A percentile compares a stretch with the other conserved stretches of the same genome.
Evolutionary conservation across 2,888 invertebrate genomes (phyloP).

Genomic region (Meghimatium bilineatum): DNA sequence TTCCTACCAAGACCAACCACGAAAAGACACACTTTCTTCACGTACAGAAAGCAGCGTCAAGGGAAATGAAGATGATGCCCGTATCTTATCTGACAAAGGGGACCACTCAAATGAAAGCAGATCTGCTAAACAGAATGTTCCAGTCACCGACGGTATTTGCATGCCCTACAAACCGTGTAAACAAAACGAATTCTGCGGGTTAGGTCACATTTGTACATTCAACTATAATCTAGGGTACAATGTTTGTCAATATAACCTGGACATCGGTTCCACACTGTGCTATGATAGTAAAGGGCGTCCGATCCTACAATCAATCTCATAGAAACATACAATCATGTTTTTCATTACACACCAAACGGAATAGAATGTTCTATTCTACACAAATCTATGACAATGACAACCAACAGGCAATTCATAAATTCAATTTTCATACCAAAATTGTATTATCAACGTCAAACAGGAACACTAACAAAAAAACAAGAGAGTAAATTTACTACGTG

Average conservation of each 20-base stretch:
- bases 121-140: neutral
- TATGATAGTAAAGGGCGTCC: conserved; percentile 64
- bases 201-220: conserved; percentile 65
- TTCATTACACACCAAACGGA: no score
- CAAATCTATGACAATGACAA: no score
- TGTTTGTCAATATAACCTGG: conserved; percentile 72
- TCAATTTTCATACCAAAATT: no score
- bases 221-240: conserved; percentile 72
- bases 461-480: no score
- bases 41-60: neutral
- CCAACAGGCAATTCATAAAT: no score
- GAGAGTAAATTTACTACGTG: no score
- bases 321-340: neutral
- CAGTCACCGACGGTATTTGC: conserved; percentile 58
- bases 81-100: neutral
- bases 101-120: neutral
- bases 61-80: neutral
- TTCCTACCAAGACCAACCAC: conserved; percentile 13
- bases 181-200: conserved; percentile 56
- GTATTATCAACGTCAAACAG: no score
- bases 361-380: no score
- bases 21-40: neutral
- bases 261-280: conserved; percentile 68
- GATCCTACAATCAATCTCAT: conserved; percentile 10
- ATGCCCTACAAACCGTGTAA: conserved; percentile 66